Evolutionary conservation across 1,140 invertebrate species (phyloP).

Genomic region (Andrena cerasifolii): DNA sequence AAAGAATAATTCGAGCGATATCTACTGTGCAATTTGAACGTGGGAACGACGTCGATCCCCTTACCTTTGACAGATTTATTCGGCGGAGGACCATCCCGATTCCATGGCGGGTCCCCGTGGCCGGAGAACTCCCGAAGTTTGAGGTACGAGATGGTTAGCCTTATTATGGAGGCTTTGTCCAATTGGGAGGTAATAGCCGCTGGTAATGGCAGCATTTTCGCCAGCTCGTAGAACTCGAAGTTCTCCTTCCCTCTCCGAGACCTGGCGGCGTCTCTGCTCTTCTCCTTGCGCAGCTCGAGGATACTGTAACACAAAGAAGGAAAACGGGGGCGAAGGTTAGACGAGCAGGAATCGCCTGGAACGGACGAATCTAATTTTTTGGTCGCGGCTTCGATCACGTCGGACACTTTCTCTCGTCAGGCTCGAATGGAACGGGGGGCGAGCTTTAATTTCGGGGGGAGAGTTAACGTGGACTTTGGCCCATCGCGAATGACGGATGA

Average conservation of each 20-base stretch:
- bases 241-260: slow-evolving; percentile 98
- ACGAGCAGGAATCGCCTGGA: slow-evolving; percentile 7
- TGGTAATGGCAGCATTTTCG: slow-evolving; percentile 98
- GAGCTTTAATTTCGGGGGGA: not conserved
- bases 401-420: not conserved
- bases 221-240: slow-evolving; percentile 99
- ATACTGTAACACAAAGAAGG: slow-evolving; percentile 89
- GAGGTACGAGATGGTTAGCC: slow-evolving; percentile 98
- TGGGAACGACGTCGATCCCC: slow-evolving; percentile 51
- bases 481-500: too few relatives aligned
- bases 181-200: slow-evolving; percentile 98
- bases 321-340: slow-evolving; percentile 50
- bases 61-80: slow-evolving; percentile 94
- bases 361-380: slow-evolving; percentile 17
- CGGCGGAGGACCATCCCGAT: slow-evolving; percentile 87
- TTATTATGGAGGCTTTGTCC: slow-evolving; percentile 99
- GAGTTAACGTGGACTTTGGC: too few relatives aligned
- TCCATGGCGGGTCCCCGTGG: slow-evolving; percentile 98
- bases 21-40: not conserved
- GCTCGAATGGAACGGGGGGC: not conserved
- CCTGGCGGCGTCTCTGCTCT: slow-evolving; percentile 97
- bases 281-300: slow-evolving; percentile 97
- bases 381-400: slow-evolving; percentile 1
- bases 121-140: slow-evolving; percentile 97
- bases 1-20: not conserved